phyloP scores from a whole-genome alignment of 2,888 invertebrate genomes.

The Phrixothrix hirtus region DNA sequence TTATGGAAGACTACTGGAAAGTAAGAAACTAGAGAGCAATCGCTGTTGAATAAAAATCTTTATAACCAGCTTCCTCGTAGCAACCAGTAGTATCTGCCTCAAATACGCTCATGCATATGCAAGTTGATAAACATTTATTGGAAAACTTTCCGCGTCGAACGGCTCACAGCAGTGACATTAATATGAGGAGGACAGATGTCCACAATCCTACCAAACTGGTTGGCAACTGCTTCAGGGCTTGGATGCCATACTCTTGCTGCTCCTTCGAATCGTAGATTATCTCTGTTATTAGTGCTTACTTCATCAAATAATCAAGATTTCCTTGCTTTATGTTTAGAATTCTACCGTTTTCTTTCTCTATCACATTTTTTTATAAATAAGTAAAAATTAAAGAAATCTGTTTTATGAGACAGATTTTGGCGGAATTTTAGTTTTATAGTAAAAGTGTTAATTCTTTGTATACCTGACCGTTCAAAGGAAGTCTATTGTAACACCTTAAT shows the following conservation, averaged over 20 bases:
- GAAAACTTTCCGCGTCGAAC: conserved; percentile 49
- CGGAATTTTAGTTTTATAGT: too few relatives aligned
- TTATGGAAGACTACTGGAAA: conserved; percentile 28
- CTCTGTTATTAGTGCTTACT: conserved; percentile 28
- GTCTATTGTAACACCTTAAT: too few relatives aligned
- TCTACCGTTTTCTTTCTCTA: too few relatives aligned
- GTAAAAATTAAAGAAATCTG: too few relatives aligned
- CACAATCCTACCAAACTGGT: conserved; percentile 69
- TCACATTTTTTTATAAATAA: too few relatives aligned
- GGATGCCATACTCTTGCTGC: conserved; percentile 43
- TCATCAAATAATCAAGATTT: conserved; percentile 26
- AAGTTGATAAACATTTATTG: conserved; percentile 49
- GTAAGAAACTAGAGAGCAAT: conserved; percentile 27
- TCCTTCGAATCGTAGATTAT: conserved; percentile 28
- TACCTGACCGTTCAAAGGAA: too few relatives aligned
- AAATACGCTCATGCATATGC: conserved; percentile 47
- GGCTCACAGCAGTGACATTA: conserved; percentile 57
- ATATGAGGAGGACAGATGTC: conserved; percentile 63
- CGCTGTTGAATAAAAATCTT: conserved; percentile 24
- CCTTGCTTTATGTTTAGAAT: conserved; percentile 4
- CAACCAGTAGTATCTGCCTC: conserved; percentile 39
- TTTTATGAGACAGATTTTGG: too few relatives aligned
- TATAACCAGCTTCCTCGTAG: conserved; percentile 40
- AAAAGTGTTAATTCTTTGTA: too few relatives aligned
- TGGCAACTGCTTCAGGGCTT: conserved; percentile 52